Base-by-base conservation (phyloP, 2,888 invertebrate species). In the Loripinus fragilis region DNA sequence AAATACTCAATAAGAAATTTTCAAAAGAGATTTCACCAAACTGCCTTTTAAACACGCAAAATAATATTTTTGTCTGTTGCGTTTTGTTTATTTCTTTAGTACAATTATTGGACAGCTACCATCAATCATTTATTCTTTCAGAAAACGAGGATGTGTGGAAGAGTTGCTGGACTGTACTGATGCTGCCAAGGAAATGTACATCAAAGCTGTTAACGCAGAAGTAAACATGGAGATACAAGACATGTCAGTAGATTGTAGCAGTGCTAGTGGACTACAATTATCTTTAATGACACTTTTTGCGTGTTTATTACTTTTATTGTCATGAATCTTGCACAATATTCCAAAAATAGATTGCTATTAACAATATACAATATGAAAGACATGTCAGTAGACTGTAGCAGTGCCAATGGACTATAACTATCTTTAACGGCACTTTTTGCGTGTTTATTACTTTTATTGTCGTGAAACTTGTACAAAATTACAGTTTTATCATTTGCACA, bases 121-220 rank as follows among this genome's bases (percentile, higher is more conserved):
- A 23, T 2, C 23, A 25, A 8, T 52, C 25, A 8, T 10, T 10
- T n/a, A 8, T n/a, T 52, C 25, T 60, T 60, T 33, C 60, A 60
- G 60, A 12, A 60, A 60, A 20, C 60, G 30, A 2, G 33, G 5
- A 3, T 60, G 60, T 60, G 60, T 60, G 20, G 28, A 28, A 33
- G 20, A 33, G 12, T 1, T 28, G 17, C 3, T 60, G 17, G 33
- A 30, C 60, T 60, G 60, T 20, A 33, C 8, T 2, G 33, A 60
- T 3, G 17, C 2, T n/a, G 60, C 60, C 17, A 60, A 33, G 23
- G 60, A 30, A 60, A 60, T 60, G 60, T 60, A 60, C 60, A 60
- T 60, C 23, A 20, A 30, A 3, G 60, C 60, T 33, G 60, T 60
- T 17, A 60, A 60, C 20, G 28, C 33, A 5, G 60, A 60, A 15